phyloP scores from a whole-genome alignment of 1,140 invertebrate genomes.

The Drosophila subobscura region DNA sequence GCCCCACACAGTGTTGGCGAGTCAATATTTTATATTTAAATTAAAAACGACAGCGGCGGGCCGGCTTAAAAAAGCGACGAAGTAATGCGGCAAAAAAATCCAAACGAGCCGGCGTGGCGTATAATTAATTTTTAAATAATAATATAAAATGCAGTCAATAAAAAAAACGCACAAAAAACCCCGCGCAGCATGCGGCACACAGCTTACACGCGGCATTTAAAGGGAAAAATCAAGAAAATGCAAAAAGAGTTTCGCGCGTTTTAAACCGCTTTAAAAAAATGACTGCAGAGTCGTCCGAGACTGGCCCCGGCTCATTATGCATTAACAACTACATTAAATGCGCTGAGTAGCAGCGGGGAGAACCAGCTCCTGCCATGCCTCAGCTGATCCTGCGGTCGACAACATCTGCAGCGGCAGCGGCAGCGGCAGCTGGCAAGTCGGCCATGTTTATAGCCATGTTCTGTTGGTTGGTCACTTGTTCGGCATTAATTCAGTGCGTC shows the following conservation, averaged over 20 bases:
- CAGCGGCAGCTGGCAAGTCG: constrained; percentile 15
- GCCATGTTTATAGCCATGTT: constrained; percentile 22
- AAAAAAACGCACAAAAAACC: constrained; percentile 18
- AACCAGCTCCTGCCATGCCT: constrained; percentile 1
- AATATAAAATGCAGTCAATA: constrained; percentile 68
- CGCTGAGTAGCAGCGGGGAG: neutral
- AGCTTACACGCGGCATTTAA: constrained; percentile 17
- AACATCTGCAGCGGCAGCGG: constrained; percentile 2
- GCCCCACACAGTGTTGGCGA: constrained; percentile 5
- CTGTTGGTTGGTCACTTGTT: constrained; percentile 17
- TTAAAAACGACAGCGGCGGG: constrained; percentile 45
- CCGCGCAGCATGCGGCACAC: neutral
- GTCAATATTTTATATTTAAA: constrained; percentile 62
- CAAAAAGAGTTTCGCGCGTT: constrained; percentile 19
- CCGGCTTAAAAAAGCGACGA: constrained; percentile 34
- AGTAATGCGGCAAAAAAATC: constrained; percentile 47
- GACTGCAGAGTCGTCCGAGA: constrained; percentile 1
- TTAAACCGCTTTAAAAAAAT: constrained; percentile 55
- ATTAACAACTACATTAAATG: constrained; percentile 62
- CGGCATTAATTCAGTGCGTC: constrained; percentile 19
- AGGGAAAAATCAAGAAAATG: constrained; percentile 23
- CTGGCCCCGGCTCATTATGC: constrained; percentile 44
- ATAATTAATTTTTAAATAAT: constrained; percentile 80
- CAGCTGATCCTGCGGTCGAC: constrained; percentile 20
- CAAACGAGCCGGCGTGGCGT: constrained; percentile 54